Percentiles rank a stretch among this genome's conserved stretches.
phyloP scores from a whole-genome alignment of 2,888 invertebrate genomes.

The Halictus ligatus region DNA sequence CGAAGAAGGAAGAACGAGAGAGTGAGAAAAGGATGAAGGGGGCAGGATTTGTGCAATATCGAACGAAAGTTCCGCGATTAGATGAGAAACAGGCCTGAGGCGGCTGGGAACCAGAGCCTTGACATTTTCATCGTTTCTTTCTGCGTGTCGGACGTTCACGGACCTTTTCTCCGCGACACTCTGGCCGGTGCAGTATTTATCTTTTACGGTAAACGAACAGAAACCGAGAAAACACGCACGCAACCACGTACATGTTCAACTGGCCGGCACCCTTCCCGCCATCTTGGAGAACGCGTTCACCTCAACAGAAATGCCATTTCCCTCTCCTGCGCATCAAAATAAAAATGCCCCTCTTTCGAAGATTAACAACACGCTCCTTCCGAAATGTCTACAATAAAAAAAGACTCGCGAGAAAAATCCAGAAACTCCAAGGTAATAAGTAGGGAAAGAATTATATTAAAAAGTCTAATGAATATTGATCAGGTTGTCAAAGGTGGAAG shows the following conservation, averaged over 20 bases:
- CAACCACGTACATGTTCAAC: neutral
- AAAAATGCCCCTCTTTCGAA: neutral
- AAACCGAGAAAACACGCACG: neutral
- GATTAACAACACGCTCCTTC: neutral
- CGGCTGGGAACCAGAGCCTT: constrained; percentile 39
- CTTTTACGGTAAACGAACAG: neutral
- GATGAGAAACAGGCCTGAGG: constrained; percentile 37
- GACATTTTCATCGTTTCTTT: constrained; percentile 56
- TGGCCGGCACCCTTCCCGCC: neutral
- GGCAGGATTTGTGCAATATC: constrained; percentile 40
- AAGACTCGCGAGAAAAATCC: neutral
- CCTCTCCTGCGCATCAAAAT: neutral
- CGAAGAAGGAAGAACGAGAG: neutral
- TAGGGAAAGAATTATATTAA: too few species aligned
- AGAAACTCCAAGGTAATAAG: neutral
- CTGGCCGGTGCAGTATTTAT: neutral
- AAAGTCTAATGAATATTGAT: neutral
- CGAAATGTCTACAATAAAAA: neutral
- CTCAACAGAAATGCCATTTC: neutral
- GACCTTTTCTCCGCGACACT: constrained; percentile 26
- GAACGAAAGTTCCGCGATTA: constrained; percentile 51
- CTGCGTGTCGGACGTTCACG: constrained; percentile 19
- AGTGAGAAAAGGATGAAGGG: neutral
- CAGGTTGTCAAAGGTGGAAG: neutral
- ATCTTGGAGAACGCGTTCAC: neutral